Base-by-base conservation (phyloP, 2,113 vertebrate genomes). In the Cryptomyrus ogoouensis region DNA sequence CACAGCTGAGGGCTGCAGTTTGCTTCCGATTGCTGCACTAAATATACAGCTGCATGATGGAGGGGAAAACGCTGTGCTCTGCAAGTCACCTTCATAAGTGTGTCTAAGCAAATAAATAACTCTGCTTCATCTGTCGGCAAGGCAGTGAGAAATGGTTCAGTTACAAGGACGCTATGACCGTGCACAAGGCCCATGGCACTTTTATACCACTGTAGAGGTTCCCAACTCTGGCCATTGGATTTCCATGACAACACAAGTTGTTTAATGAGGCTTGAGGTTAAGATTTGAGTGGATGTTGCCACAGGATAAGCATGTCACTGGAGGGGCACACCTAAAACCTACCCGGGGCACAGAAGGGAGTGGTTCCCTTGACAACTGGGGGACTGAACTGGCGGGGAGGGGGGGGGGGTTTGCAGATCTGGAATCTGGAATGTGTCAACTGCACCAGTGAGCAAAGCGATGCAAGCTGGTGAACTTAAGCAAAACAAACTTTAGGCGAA, bases 41-140 rank as follows among this genome's bases (percentile, higher is more conserved):
- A 87, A 87, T 87, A 35, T 42, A 19, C n/a, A 87, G 50, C n/a
- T 39, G 85, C 50, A 53, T 50, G 17, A 56, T 39, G 85, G 49
- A 24, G 39, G 39, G 19, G 44, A 24, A 56, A 31, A 24, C 27
- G 35, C 13, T 8, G 50, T 56, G 47, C 47, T 87, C n/a, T 52
- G 46, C n/a, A 39, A 87, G 21, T 49, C 49, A 5, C 85, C 47
- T 9, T 87, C 8, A 53, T n/a, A 8, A 27, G 49, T 31, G 85
- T 5, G 21, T 87, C 85, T 53, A 87, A 53, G 85, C 85, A 87
- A 31, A 53, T 17, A 52, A 87, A 87, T 53, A 87, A 35, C n/a
- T 27, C n/a, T 53, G 5, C 49, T 17, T 52, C 85, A 87, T 52
- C 84, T 31, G n/a, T 52, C n/a, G n/a, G n/a, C 85, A 87, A 87